Percentiles rank a stretch among this genome's conserved stretches.
Conservation (phyloP, 2,113 vertebrate species). For the Abramis brama region DNA sequence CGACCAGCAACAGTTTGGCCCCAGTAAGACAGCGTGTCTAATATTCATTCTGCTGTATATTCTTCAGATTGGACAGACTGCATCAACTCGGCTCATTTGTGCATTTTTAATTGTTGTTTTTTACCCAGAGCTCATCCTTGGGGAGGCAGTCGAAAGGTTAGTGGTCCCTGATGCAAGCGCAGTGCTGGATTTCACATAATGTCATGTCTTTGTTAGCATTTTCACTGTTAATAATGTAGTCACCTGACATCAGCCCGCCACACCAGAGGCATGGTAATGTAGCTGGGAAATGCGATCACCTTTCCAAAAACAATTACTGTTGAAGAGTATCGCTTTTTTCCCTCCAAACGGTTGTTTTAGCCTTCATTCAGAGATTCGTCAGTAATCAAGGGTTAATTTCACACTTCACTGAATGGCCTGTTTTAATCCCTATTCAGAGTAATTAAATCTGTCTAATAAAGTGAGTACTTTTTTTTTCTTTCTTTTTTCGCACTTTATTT, state of each 20-base stretch:
- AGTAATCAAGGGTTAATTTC: conserved; percentile 99
- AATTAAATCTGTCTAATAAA: conserved; percentile 99
- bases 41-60: conserved; percentile 15
- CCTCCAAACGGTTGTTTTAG: conserved; percentile 68
- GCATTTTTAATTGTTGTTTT: conserved; percentile 73
- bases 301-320: conserved; percentile 67
- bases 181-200: conserved; percentile 72
- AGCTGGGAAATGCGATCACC: conserved; percentile 55
- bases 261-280: conserved; percentile 58
- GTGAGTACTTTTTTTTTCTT: conserved; percentile 82
- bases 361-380: conserved; percentile 72
- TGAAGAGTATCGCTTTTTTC: conserved; percentile 18
- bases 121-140: conserved; percentile 50
- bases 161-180: conserved; percentile 73
- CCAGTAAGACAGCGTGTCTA: background rate
- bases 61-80: conserved; percentile 38
- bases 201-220: conserved; percentile 69
- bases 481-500: conserved; percentile 86
- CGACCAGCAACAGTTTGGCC: background rate
- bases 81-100: conserved; percentile 62
- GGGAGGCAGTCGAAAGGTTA: conserved; percentile 70
- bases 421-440: conserved; percentile 98
- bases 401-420: conserved; percentile 95
- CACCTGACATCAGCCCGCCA: conserved; percentile 62
- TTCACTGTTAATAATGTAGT: conserved; percentile 70